Base-by-base conservation (phyloP, 2,797 vertebrate genomes). In the Pantherophis vulpinus region DNA sequence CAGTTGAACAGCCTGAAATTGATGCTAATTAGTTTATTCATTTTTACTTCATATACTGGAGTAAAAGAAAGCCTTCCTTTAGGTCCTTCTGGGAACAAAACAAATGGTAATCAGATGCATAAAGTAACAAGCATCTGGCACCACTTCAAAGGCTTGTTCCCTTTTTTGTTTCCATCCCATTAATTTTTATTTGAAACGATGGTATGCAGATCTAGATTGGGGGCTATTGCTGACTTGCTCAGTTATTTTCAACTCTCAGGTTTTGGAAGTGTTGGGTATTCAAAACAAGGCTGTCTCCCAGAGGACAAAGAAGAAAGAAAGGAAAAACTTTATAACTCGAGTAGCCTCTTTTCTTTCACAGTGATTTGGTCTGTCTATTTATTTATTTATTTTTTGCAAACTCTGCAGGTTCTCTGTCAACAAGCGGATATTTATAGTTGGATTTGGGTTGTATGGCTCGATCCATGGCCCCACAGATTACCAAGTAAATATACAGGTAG, bases 391-490 rank as follows among this genome's bases (percentile, higher is more conserved):
- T 6, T 54, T 54, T 42, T 56, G 29, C 2, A n/a, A 79, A 89
- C 60, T 47, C 25, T 95, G 92, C 95, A 99, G 99, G 98, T 99
- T 99, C 97, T 99, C 99, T 0, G 99, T 99, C 88, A 99, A 98
- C 97, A 99, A 98, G 96, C 98, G 99, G 97, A 99, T 99, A 98
- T 99, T 98, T 94, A 98, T 99, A 89, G 99, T 99, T 93, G 99
- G 99, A 29, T 99, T 99, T 97, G 99, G 99, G 95, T 98, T 99
- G 92, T 99, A 99, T n/a, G 99, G 99, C 70, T 99, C 99, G 89
- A 99, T 99, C 98, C 99, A 99, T 10, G 99, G 99, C 92, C 99
- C 99, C 86, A 99, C 99, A 0, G 99, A 99, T 97, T 99, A 99
- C 96, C 99, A 99, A 97, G 99, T 99, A 94, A 99, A 99, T 95